Base-by-base conservation (phyloP, 2,113 vertebrate species). In the Pomatostomus ruficeps region DNA sequence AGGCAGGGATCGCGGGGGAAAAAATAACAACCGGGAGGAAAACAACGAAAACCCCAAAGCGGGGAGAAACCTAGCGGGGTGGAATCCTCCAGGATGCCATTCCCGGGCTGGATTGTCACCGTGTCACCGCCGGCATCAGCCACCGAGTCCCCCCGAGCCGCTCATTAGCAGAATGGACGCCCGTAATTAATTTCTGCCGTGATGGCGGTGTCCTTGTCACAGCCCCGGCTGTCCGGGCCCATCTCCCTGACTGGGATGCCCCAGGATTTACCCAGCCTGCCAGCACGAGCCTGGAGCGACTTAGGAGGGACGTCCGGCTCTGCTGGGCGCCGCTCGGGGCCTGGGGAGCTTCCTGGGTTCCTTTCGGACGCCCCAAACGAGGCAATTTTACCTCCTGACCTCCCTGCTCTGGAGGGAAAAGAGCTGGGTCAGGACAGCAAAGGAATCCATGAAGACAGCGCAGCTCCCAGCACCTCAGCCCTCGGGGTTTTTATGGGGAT, bases 161-260 rank as follows among this genome's bases (percentile, higher is more conserved):
- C 14, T 89, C 87, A 97, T 98, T 95, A 97, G 59, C 97, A 52
- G 85, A 76, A 96, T 58, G 97, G 97, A 94, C 93, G 71, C 95
- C 68, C 93, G 97, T 96, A 96, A 98, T 93, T 93, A 91, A 93
- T 96, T 97, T 97, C 95, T 95, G 91, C 95, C 29, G 97, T 99
- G 98, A 99, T 98, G 98, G 95, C 24, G 96, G 96, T 86, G 96
- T 98, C 98, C 97, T 95, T 97, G 97, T 97, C 97, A 88, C 86
- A 87, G 94, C 84, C 88, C 90, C 54, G 71, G 94, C 98, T 92
- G 97, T 95, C 97, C 98, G 97, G 94, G 88, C 90, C 74, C 94
- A 90, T 93, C 95, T 79, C 97, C 93, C 96, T 97, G 97, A 98
- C 98, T 96, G 98, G 97, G 91, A 98, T 96, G 96, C 72, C 8